phyloP scores from a whole-genome alignment of 2,113 vertebrate species.

The Odocoileus hemionus region DNA sequence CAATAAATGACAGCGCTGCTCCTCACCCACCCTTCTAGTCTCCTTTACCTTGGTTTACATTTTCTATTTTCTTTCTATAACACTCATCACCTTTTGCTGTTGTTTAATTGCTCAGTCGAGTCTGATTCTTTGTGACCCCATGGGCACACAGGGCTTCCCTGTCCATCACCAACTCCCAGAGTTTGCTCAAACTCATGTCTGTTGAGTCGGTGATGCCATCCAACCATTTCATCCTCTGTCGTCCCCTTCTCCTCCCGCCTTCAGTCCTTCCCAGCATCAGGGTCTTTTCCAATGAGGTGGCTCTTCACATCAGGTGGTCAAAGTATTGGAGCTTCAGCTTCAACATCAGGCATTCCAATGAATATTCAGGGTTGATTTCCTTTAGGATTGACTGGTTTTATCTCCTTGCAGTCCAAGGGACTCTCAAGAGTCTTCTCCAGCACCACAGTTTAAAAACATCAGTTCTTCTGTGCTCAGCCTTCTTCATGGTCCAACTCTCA shows the following conservation, averaged over 20 bases:
- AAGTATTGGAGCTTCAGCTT: not conserved
- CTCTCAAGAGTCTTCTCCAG: not conserved
- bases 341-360: not conserved
- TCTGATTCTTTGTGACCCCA: not conserved
- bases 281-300: not conserved
- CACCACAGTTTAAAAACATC: not conserved
- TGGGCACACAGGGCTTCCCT: not conserved
- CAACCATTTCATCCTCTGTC: not conserved
- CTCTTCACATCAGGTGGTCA: not conserved
- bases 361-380: not conserved
- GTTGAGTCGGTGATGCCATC: not conserved
- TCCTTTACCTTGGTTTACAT: not conserved
- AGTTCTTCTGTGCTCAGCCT: not conserved
- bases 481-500: not conserved
- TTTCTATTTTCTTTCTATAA: too few relatives aligned
- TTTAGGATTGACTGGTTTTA: not conserved
- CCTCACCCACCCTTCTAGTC: not conserved
- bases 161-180: not conserved
- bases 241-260: rapidly evolving
- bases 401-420: not conserved
- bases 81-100: not conserved
- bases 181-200: not conserved
- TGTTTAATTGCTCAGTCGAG: not conserved
- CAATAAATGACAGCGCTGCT: not conserved
- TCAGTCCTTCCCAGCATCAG: not conserved